These are phyloP conservation scores for Lerista edwardsae DNA, from an alignment of 2,797 vertebrate species.

Conservation along the genomic window DNA sequence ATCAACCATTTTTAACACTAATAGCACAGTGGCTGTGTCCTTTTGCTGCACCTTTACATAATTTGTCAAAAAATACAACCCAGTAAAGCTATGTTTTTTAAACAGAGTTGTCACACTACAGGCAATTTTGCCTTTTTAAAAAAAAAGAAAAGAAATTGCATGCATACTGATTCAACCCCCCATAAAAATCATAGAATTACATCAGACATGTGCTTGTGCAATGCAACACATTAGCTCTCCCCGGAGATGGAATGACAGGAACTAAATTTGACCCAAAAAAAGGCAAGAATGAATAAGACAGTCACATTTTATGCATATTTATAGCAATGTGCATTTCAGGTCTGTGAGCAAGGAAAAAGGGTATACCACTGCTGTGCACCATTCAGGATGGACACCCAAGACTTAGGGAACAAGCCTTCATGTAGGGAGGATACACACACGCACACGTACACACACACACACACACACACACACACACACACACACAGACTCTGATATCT, in stretches of 20 bases:
- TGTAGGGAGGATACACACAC: neutral
- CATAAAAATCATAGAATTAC: constrained; percentile 37
- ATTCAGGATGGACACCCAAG: constrained; percentile 12
- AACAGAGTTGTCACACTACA: constrained; percentile 41
- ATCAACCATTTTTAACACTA: constrained; percentile 79
- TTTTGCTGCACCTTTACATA: constrained; percentile 70
- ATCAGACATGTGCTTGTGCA: neutral
- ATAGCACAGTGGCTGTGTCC: constrained; percentile 71
- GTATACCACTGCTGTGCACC: constrained; percentile 22
- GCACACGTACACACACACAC: neutral
- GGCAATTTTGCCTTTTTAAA: constrained; percentile 42
- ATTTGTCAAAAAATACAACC: constrained; percentile 62
- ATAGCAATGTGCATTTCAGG: constrained; percentile 42
- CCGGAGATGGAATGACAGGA: neutral
- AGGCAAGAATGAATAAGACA: constrained; percentile 37
- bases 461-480: neutral
- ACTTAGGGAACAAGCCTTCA: neutral
- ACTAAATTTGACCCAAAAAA: neutral
- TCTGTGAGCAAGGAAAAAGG: constrained; percentile 48
- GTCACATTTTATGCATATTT: constrained; percentile 54
- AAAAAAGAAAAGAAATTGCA: neutral
- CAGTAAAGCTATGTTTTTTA: constrained; percentile 43
- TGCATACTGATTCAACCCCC: constrained; percentile 52
- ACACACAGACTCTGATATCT: too few relatives aligned
- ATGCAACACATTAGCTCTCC: neutral